A percentile compares a stretch with the other conserved stretches of the same genome.
phyloP scores from a whole-genome alignment of 2,113 vertebrate genomes.

The Crotophaga sulcirostris region DNA sequence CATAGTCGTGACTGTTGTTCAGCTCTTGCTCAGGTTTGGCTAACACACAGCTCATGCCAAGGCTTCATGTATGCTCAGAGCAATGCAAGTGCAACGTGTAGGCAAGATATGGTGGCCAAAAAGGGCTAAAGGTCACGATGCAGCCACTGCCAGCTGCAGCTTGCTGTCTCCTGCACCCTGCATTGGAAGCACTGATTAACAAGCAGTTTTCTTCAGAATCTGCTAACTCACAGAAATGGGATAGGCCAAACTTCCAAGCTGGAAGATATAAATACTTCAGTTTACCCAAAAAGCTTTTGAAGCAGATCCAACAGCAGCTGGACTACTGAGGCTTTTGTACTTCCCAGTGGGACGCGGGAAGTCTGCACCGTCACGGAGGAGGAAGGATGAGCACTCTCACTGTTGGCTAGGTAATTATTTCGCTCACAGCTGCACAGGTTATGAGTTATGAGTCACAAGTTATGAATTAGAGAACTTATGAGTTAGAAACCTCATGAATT shows the following conservation, averaged over 20 bases:
- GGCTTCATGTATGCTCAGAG: not conserved
- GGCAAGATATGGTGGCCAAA: not conserved
- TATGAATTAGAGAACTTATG: not conserved
- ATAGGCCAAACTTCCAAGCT: not conserved
- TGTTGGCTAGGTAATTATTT: not conserved
- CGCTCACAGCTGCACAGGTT: not conserved
- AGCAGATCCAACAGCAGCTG: not conserved
- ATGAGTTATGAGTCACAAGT: not conserved
- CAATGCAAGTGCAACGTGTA: not conserved
- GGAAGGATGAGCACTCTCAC: not conserved
- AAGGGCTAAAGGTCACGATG: not conserved
- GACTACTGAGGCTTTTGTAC: not conserved
- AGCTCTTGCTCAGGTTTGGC: not conserved
- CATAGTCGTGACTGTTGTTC: not conserved
- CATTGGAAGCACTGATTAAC: not conserved
- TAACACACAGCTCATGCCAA: not conserved
- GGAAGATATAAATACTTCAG: not conserved
- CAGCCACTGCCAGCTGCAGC: not conserved
- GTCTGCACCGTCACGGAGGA: fast-evolving
- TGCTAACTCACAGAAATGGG: not conserved
- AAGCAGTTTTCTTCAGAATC: not conserved
- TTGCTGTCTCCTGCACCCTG: too few relatives aligned
- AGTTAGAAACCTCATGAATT: not conserved
- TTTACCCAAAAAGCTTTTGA: not conserved
- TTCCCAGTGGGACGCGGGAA: not conserved